Conservation (phyloP, 2,888 invertebrate species). For the Iphiclides podalirius region DNA sequence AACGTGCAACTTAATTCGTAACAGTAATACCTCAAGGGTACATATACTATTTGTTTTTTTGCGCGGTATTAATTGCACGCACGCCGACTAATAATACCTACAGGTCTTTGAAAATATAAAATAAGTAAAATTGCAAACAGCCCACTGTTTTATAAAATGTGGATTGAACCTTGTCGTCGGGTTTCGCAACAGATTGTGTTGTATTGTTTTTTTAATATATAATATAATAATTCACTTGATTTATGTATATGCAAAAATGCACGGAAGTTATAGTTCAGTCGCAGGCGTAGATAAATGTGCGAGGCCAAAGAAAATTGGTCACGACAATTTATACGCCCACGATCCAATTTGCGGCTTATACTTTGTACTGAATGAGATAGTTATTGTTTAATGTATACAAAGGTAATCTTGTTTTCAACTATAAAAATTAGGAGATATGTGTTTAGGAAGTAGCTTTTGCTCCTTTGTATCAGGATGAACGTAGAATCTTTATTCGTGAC, state of each 20-base stretch:
- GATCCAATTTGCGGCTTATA: background rate
- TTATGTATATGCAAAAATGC: background rate
- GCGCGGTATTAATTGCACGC: background rate
- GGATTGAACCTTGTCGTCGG: no score
- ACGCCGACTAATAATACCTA: background rate
- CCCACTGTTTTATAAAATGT: background rate
- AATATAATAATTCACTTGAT: background rate
- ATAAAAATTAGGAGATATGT: background rate
- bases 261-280: constrained; percentile 10
- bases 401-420: background rate
- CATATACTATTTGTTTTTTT: no score
- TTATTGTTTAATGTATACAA: background rate
- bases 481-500: no score
- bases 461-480: no score
- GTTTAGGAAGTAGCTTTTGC: no score
- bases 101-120: background rate
- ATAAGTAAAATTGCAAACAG: background rate
- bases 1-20: no score
- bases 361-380: background rate
- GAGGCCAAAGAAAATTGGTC: constrained; percentile 16
- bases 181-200: no score
- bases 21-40: no score
- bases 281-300: constrained; percentile 1
- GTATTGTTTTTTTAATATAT: no score
- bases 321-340: constrained; percentile 1